A percentile compares a stretch with the other conserved stretches of the same genome.
These are phyloP conservation scores for Empis livida DNA, from an alignment of 2,888 invertebrate species.

Conservation along the genomic window DNA sequence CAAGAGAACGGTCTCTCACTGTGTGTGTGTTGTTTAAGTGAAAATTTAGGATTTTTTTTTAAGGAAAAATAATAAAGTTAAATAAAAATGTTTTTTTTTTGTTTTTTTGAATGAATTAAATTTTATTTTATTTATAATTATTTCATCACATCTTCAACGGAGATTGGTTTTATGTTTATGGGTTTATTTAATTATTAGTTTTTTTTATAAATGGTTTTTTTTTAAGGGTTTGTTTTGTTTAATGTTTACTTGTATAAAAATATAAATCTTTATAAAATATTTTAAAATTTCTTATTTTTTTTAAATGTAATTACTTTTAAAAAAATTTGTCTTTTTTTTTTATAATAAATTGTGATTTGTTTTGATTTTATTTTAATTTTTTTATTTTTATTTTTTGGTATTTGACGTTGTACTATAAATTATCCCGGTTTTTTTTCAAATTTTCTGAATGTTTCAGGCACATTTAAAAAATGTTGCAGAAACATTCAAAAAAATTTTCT, in stretches of 20 bases:
- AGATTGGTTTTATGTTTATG: background rate
- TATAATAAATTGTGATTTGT: conserved; percentile 17
- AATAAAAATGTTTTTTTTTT: conserved; percentile 18
- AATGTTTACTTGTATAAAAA: conserved; percentile 31
- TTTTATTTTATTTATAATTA: conserved; percentile 6
- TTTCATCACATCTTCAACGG: background rate
- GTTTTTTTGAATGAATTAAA: conserved; percentile 13
- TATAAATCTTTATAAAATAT: conserved; percentile 26
- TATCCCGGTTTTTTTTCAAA: conserved; percentile 32
- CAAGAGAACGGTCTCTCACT: conserved; percentile 11
- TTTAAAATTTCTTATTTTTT: conserved; percentile 13
- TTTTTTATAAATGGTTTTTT: too few species aligned
- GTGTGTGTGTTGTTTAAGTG: conserved; percentile 14
- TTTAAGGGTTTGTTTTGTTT: conserved; percentile 10
- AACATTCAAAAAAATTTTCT: conserved; percentile 16
- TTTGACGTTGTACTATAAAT: conserved; percentile 38
- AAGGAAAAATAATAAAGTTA: conserved; percentile 13
- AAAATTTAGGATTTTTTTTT: conserved; percentile 11
- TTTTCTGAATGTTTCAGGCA: background rate
- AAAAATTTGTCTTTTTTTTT: conserved; percentile 15
- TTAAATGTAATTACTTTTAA: conserved; percentile 16
- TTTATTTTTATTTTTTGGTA: conserved; percentile 19
- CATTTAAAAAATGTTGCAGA: background rate
- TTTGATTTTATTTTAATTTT: conserved; percentile 6
- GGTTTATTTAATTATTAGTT: conserved; percentile 1